Base-by-base conservation (phyloP, 2,888 invertebrate genomes). In the Ormia ochracea region DNA sequence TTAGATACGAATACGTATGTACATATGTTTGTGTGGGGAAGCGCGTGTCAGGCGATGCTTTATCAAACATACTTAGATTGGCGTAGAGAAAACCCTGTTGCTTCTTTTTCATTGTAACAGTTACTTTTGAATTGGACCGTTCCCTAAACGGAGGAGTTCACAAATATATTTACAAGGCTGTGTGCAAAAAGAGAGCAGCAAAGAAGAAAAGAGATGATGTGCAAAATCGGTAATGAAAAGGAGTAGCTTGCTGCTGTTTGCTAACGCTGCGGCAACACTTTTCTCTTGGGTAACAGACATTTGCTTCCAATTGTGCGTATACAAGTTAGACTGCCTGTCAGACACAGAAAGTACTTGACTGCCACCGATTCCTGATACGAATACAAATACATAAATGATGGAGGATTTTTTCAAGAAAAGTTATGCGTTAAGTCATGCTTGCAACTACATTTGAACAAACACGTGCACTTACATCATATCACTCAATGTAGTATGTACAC, bases 51-150 rank as follows among this genome's bases (percentile, higher is more conserved):
- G 26, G 58, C n/a, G 14, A 19, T 48, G 36, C 50, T n/a, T n/a
- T n/a, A n/a, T n/a, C n/a, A n/a, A n/a, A n/a, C n/a, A n/a, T n/a
- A n/a, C n/a, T n/a, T n/a, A 19, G 41, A 38, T 36, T 48, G 43
- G 17, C 48, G 19, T 48, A 50, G 50, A 33, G 45, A 76, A 75
- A 41, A 77, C 76, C 76, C 76, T 77, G 76, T 77, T 77, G 76
- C 76, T 77, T 77, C 76, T 70, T 63, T 66, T 41, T 17, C 21
- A 48, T 66, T 58, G 50, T 14, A 17, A 38, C 48, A 23, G 28
- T 23, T 33, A 52, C 41, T 48, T 59, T 14, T 17, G 70, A 41
- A 52, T 43, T 50, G 41, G 4, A 23, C 41, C 28, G 14, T 38
- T n/a, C 28, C 1, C 7, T 31, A 12, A 41, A 43, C 19, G 9